Conservation (phyloP, 1,140 invertebrate genomes). For the Periplaneta americana region DNA sequence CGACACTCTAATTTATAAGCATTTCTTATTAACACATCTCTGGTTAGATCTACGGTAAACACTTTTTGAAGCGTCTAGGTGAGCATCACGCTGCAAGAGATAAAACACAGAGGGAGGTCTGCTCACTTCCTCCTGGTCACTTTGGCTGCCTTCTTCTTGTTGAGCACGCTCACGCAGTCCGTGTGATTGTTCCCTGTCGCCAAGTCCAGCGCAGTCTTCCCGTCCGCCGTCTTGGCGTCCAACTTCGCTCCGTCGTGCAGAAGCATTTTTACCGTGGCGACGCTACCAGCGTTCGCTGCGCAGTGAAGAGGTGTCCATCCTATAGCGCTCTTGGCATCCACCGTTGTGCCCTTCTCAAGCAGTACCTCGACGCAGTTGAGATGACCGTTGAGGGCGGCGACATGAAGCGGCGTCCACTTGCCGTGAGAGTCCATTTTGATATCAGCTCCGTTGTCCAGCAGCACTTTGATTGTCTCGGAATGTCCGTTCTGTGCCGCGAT, state of each 20-base stretch:
- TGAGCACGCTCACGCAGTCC: constrained; percentile 42
- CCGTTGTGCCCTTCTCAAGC: neutral
- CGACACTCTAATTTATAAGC: no score
- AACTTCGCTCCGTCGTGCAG: neutral
- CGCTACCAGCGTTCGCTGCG: neutral
- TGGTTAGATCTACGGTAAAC: no score
- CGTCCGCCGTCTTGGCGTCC: constrained; percentile 24
- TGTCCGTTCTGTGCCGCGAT: constrained; percentile 71
- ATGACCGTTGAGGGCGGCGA: constrained; percentile 40
- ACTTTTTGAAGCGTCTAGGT: no score
- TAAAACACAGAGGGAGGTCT: no score
- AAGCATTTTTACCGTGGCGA: neutral
- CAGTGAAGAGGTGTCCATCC: constrained; percentile 6
- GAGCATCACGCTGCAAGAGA: no score
- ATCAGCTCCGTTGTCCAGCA: constrained; percentile 62
- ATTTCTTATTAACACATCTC: no score
- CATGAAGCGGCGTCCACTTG: constrained; percentile 53
- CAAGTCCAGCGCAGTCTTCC: constrained; percentile 57
- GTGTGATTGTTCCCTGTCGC: constrained; percentile 50
- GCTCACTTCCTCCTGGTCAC: constrained; percentile 13
- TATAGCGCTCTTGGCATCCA: neutral
- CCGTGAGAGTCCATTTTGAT: constrained; percentile 47
- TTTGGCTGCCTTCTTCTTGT: constrained; percentile 40
- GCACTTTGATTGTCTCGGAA: constrained; percentile 57
- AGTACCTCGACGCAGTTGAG: neutral